Conservation (phyloP, 2,113 vertebrate genomes). For the Macrotus californicus region DNA sequence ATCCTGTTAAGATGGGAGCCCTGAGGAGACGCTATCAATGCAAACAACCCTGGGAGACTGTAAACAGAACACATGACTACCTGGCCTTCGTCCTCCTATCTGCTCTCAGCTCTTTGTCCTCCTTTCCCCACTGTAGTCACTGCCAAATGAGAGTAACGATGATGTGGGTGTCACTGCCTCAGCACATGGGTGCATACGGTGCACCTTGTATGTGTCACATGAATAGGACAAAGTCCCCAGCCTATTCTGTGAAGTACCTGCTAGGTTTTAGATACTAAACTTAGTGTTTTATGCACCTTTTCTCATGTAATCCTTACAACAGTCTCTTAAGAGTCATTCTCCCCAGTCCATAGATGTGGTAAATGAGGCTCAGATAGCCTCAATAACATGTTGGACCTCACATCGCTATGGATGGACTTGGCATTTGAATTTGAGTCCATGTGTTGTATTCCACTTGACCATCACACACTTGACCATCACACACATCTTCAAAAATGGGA, state of each 20-base stretch:
- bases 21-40: too few species aligned
- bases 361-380: neutral
- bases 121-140: rapidly evolving
- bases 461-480: neutral
- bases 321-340: neutral
- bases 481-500: neutral
- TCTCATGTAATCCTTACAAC: neutral
- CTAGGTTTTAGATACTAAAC: neutral
- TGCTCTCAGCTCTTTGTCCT: neutral
- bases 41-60: neutral
- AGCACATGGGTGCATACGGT: rapidly evolving
- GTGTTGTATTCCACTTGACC: neutral
- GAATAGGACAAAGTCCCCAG: neutral
- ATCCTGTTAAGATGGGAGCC: rapidly evolving
- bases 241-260: neutral
- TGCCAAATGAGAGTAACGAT: rapidly evolving
- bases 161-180: rapidly evolving
- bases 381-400: too few species aligned
- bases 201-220: rapidly evolving
- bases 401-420: too few species aligned
- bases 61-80: neutral
- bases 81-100: neutral
- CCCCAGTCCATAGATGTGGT: neutral
- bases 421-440: neutral
- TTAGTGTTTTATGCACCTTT: neutral